These are phyloP conservation scores for Dendrolimus houi DNA, from an alignment of 2,888 invertebrate species.

Conservation along the genomic window DNA sequence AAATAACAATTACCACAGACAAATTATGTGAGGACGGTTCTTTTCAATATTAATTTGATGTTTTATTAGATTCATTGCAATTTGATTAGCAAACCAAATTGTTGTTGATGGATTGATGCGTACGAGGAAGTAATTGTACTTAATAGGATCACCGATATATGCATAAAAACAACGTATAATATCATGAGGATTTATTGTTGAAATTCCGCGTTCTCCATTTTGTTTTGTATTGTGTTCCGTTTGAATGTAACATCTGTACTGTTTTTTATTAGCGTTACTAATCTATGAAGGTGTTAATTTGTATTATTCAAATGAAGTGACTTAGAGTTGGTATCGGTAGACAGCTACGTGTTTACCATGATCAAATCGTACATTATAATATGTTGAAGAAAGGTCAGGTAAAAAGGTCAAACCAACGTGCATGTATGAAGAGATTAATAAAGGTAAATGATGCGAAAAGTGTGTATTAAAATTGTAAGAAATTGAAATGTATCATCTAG, in stretches of 20 bases:
- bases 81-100: neutral
- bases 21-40: neutral
- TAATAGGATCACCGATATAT: neutral
- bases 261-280: neutral
- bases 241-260: neutral
- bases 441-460: no score
- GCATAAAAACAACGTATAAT: neutral
- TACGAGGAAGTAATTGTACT: neutral
- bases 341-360: no score
- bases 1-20: neutral
- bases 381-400: no score
- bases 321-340: no score
- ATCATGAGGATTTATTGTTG: neutral
- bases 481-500: no score
- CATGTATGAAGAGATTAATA: no score
- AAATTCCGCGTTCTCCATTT: neutral
- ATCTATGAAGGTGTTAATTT: no score
- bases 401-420: no score
- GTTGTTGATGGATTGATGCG: neutral
- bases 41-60: neutral
- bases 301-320: no score
- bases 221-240: neutral
- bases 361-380: no score
- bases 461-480: no score
- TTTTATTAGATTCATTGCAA: neutral